These are phyloP conservation scores for Fringilla coelebs DNA, from an alignment of 2,797 vertebrate species.

Conservation along the genomic window DNA sequence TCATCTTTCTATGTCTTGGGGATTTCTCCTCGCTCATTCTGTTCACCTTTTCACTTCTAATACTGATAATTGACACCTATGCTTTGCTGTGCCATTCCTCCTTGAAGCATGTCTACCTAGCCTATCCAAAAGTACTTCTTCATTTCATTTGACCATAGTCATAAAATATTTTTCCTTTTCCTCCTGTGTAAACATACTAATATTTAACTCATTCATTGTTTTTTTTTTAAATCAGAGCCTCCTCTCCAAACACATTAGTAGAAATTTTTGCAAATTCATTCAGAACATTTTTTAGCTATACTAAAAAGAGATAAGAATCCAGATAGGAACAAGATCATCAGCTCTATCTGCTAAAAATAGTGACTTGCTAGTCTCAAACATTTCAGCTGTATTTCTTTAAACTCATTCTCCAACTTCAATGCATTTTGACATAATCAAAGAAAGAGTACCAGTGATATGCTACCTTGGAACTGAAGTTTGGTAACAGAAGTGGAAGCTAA, in stretches of 20 bases:
- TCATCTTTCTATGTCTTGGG: not conserved
- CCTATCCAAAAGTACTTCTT: not conserved
- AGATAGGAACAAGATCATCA: not conserved
- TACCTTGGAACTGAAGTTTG: not conserved
- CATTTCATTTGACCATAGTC: not conserved
- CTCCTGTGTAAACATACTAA: not conserved
- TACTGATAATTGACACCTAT: not conserved
- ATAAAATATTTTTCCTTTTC: not conserved
- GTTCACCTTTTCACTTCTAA: not conserved
- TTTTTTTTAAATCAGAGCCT: not conserved
- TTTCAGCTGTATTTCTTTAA: not conserved
- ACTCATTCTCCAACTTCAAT: not conserved
- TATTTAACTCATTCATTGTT: not conserved
- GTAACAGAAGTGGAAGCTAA: not conserved
- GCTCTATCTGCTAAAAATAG: not conserved
- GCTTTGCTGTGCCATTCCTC: not conserved
- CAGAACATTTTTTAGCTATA: not conserved
- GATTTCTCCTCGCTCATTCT: not conserved
- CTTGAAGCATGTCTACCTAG: not conserved
- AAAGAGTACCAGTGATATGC: not conserved
- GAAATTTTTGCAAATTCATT: not conserved
- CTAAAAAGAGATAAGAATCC: not conserved
- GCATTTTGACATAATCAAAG: not conserved
- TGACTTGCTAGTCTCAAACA: not conserved
- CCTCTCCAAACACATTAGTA: fast-evolving